Conservation (phyloP, 1,140 invertebrate species). For the Cardiocondyla obscurior region DNA sequence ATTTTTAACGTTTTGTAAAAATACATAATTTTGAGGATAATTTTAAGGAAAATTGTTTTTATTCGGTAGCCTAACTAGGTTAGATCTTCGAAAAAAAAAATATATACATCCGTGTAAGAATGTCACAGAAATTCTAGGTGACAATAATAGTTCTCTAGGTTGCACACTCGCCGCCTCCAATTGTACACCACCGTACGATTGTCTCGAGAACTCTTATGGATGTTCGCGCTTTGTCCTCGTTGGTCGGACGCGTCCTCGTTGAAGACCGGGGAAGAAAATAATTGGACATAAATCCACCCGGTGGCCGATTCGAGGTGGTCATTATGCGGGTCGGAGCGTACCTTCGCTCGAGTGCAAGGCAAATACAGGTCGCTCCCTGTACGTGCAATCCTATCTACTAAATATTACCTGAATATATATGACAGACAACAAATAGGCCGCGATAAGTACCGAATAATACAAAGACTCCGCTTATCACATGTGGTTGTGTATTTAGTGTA, state of each 20-base stretch:
- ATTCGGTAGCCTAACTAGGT: neutral
- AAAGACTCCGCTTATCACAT: neutral
- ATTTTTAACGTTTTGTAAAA: neutral
- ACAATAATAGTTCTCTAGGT: conserved; percentile 32
- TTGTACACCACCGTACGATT: conserved; percentile 20
- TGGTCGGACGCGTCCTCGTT: conserved; percentile 23
- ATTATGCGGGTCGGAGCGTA: conserved; percentile 65
- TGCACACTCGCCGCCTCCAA: neutral
- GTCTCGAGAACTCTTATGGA: conserved; percentile 53
- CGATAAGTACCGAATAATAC: conserved; percentile 65
- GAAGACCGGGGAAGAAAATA: conserved; percentile 65
- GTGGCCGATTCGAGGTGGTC: conserved; percentile 65
- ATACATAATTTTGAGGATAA: neutral
- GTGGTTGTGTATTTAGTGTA: neutral
- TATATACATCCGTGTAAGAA: neutral
- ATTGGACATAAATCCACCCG: conserved; percentile 74
- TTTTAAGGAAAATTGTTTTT: neutral
- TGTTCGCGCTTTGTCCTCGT: conserved; percentile 18
- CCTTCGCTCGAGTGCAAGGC: conserved; percentile 69
- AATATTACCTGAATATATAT: conserved; percentile 69
- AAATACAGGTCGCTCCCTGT: conserved; percentile 60
- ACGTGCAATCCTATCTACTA: conserved; percentile 57
- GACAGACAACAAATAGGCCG: conserved; percentile 64
- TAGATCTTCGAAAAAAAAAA: neutral
- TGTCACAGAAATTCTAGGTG: conserved; percentile 13